A percentile compares a stretch with the other conserved stretches of the same genome.
Evolutionary conservation across 2,797 vertebrate genomes (phyloP).

Genomic region (Acomys russatus): DNA sequence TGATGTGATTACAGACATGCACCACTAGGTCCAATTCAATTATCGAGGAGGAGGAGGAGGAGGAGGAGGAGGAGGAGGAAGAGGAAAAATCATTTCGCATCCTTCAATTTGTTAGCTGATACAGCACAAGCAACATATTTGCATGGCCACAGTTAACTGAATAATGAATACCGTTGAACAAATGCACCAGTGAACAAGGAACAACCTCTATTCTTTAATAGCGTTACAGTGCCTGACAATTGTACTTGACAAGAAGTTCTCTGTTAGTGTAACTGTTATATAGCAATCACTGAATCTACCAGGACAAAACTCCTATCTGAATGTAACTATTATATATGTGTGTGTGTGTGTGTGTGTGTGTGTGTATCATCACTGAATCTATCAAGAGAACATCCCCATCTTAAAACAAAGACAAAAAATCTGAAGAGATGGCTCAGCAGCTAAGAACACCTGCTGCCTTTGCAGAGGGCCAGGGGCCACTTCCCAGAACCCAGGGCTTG

Average conservation of each 20-base stretch:
- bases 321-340: too few relatives aligned
- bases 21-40: neutral
- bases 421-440: neutral
- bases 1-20: neutral
- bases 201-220: neutral
- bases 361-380: too few relatives aligned
- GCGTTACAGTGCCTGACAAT: neutral
- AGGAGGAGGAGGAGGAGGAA: too few relatives aligned
- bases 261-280: neutral
- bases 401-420: constrained; percentile 42
- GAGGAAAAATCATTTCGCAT: neutral
- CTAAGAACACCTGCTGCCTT: neutral
- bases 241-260: constrained; percentile 17
- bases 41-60: neutral
- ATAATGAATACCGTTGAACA: neutral
- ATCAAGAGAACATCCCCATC: neutral
- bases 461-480: neutral
- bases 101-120: neutral
- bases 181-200: neutral
- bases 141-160: neutral
- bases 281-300: neutral
- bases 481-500: neutral
- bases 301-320: neutral
- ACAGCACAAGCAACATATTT: neutral
- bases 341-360: too few relatives aligned